Percentiles rank a stretch among this genome's conserved stretches.
These are phyloP conservation scores for Idaea straminata DNA, from an alignment of 2,888 invertebrate species.

Conservation along the genomic window DNA sequence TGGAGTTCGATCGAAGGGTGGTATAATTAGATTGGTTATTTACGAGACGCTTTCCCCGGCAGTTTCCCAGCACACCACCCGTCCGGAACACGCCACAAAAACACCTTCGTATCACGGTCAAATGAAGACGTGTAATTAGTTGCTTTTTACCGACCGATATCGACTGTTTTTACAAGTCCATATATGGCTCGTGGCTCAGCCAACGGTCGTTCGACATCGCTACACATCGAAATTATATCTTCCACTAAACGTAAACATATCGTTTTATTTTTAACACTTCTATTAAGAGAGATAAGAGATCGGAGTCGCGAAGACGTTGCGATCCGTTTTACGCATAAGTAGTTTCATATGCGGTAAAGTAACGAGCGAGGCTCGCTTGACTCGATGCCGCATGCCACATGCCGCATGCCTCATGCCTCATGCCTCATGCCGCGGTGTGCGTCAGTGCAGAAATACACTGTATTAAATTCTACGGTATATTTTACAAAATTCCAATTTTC, in stretches of 20 bases:
- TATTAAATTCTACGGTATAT: slow-evolving; percentile 38
- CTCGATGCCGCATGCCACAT: no score
- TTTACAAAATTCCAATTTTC: slow-evolving; percentile 66
- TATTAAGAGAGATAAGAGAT: slow-evolving; percentile 22
- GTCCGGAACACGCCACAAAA: slow-evolving; percentile 61
- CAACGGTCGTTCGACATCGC: slow-evolving; percentile 65
- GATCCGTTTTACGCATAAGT: slow-evolving; percentile 43
- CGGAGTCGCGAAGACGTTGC: slow-evolving; percentile 8
- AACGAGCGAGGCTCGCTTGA: no score
- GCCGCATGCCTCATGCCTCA: slow-evolving; percentile 10
- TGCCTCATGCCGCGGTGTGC: slow-evolving; percentile 18
- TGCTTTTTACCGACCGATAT: slow-evolving; percentile 58
- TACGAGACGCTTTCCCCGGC: slow-evolving; percentile 44
- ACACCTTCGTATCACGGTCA: slow-evolving; percentile 70
- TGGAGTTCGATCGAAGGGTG: slow-evolving; percentile 31
- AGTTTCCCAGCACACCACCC: slow-evolving; percentile 60
- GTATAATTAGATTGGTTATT: slow-evolving; percentile 32
- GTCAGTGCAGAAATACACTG: slow-evolving; percentile 32
- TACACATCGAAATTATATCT: slow-evolving; percentile 56
- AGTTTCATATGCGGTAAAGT: slow-evolving; percentile 35
- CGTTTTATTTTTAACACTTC: slow-evolving; percentile 46
- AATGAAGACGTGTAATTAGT: slow-evolving; percentile 77
- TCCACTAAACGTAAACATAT: slow-evolving; percentile 42
- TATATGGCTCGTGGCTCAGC: slow-evolving; percentile 53
- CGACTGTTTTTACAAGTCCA: slow-evolving; percentile 54